Percentiles rank a stretch among this genome's conserved stretches.
These are phyloP conservation scores for Tigriopus japonicus DNA, from an alignment of 1,140 invertebrate genomes.

Conservation along the genomic window DNA sequence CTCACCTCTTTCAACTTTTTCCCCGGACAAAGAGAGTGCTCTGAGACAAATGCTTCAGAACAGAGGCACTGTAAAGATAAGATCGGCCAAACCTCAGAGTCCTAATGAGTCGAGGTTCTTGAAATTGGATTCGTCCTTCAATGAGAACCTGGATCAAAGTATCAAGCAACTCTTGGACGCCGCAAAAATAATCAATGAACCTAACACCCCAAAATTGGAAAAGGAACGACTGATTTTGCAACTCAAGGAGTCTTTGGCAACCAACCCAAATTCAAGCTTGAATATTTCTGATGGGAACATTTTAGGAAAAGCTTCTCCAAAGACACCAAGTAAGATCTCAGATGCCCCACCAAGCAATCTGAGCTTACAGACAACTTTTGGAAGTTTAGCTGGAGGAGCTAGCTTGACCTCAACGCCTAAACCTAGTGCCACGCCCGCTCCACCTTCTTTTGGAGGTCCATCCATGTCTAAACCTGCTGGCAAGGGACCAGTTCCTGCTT, in stretches of 20 bases:
- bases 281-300: neutral
- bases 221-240: neutral
- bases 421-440: neutral
- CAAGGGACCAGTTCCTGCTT: neutral
- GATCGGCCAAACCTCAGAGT: neutral
- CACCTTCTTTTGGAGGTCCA: neutral
- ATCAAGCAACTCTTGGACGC: neutral
- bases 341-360: neutral
- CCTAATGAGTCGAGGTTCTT: neutral
- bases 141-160: neutral
- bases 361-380: neutral
- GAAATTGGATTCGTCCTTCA: neutral
- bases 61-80: neutral
- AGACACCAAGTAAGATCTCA: neutral
- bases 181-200: neutral
- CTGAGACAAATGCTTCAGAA: neutral
- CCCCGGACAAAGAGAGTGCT: neutral
- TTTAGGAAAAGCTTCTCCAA: neutral
- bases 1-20: neutral
- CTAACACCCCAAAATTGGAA: neutral
- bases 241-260: neutral
- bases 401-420: neutral
- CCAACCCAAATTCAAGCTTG: neutral
- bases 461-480: neutral
- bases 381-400: too few relatives aligned